Base-by-base conservation (phyloP, 1,140 invertebrate species). In the Himalopsyche phryganea region DNA sequence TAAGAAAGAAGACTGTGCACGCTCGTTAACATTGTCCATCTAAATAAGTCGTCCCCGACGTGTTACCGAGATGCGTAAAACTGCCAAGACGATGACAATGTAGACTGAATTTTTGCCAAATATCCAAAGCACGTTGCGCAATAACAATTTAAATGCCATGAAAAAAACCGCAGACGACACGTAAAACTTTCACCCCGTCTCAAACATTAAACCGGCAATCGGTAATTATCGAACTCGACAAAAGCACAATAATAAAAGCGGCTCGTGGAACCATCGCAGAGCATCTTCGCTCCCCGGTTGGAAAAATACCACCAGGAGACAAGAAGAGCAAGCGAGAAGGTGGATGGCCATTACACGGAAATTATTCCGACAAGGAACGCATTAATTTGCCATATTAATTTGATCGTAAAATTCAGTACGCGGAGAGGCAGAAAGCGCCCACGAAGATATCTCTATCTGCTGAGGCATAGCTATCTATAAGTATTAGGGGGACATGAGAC, bases 311-410 rank as follows among this genome's bases (percentile, higher is more conserved):
- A 33, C 50, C 35, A 35, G 50, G 23, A 46, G 45, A 49, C 52
- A 47, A 44, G 42, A 19, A 20, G 19, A 44, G 44, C 28, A 10
- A 13, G 45, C 32, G 44, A 32, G 36, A 13, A 50, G 54, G 54
- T 52, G 50, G 60, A 44, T 36, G 56, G 51, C 61, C 56, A 63
- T 63, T 63, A 59, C 47, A 56, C 40, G 50, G 33, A 63, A 63
- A 63, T 63, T 63, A 63, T 63, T 60, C 61, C 61, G 61, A 63
- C 61, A 60, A 47, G 57, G 53, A 70, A 74, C 73, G 72, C 75
- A 77, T 78, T 78, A 78, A 78, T 78, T 78, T 78, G 76, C 73
- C 72, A 78, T 78, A 78, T 78, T 78, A 78, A 78, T 78, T 77
- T 77, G 68, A 72, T 71, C 69, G 76, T 77, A 78, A 78, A 78